A percentile compares a stretch with the other conserved stretches of the same genome.
These are phyloP conservation scores for Colletes latitarsis DNA, from an alignment of 1,140 invertebrate genomes.

Conservation along the genomic window DNA sequence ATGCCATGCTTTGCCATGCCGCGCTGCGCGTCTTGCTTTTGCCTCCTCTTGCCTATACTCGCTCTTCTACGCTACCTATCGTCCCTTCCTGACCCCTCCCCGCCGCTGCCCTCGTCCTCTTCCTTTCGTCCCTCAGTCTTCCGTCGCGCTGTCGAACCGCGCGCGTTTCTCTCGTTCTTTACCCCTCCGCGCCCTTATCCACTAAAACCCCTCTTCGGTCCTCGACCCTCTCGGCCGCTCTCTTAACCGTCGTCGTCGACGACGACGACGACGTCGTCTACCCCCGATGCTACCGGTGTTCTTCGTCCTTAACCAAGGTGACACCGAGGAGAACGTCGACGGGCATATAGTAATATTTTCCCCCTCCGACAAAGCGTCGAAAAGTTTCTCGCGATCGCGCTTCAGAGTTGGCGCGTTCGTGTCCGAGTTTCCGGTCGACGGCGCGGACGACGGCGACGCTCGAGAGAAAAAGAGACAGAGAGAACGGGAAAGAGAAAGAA, in stretches of 20 bases:
- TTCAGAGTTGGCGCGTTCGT: background rate
- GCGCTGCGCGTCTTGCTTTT: conserved; percentile 29
- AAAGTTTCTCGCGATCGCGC: too few species aligned
- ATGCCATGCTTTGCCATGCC: conserved; percentile 15
- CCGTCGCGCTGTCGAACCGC: conserved; percentile 42
- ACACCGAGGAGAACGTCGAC: background rate
- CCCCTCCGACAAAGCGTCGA: background rate
- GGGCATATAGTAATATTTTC: too few species aligned
- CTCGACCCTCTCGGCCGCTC: conserved; percentile 42
- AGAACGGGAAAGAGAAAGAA: background rate
- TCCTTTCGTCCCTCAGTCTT: conserved; percentile 8
- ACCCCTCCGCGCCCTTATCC: conserved; percentile 45
- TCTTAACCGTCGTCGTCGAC: conserved; percentile 26
- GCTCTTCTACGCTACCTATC: conserved; percentile 39
- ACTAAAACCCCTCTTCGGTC: conserved; percentile 42
- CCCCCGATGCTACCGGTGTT: background rate
- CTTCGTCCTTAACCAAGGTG: background rate
- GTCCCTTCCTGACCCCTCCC: conserved; percentile 18
- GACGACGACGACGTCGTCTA: conserved; percentile 13
- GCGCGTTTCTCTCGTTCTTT: conserved; percentile 20
- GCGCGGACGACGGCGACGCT: background rate
- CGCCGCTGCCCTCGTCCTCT: conserved; percentile 1
- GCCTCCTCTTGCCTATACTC: conserved; percentile 4
- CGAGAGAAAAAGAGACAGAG: background rate
- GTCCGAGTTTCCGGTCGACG: conserved; percentile 35